These are phyloP conservation scores for Crepidodera aurea DNA, from an alignment of 2,888 invertebrate species.

Conservation along the genomic window DNA sequence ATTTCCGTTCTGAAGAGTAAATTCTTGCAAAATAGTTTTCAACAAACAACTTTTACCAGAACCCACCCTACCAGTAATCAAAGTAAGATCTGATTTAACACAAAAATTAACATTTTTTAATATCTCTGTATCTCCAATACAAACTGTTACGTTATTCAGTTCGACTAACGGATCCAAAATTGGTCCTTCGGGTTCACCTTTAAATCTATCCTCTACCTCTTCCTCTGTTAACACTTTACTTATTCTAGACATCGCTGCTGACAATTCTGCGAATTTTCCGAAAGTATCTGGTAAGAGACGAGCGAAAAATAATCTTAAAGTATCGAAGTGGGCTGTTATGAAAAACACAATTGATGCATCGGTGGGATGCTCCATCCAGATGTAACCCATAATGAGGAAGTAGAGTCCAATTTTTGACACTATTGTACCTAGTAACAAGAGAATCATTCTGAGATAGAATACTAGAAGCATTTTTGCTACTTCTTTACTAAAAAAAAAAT, in stretches of 20 bases:
- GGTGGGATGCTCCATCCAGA: constrained; percentile 41
- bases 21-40: constrained; percentile 60
- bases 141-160: constrained; percentile 44
- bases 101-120: constrained; percentile 60
- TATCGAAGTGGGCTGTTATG: constrained; percentile 39
- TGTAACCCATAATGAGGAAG: constrained; percentile 47
- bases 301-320: constrained; percentile 77
- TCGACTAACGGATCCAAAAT: constrained; percentile 43
- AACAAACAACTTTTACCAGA: constrained; percentile 68
- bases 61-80: constrained; percentile 73
- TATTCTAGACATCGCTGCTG: constrained; percentile 76
- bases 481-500: constrained; percentile 65
- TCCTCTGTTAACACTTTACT: constrained; percentile 65
- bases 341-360: constrained; percentile 46
- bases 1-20: constrained; percentile 56
- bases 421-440: constrained; percentile 51
- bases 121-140: constrained; percentile 50
- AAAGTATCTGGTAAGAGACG: constrained; percentile 88
- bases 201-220: constrained; percentile 48
- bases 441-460: constrained; percentile 54
- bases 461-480: constrained; percentile 65
- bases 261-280: constrained; percentile 79
- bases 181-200: constrained; percentile 4
- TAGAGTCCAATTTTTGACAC: constrained; percentile 47
- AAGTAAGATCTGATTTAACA: constrained; percentile 60